These are phyloP conservation scores for Eleutherodactylus coqui DNA, from an alignment of 2,797 vertebrate species.

Conservation along the genomic window DNA sequence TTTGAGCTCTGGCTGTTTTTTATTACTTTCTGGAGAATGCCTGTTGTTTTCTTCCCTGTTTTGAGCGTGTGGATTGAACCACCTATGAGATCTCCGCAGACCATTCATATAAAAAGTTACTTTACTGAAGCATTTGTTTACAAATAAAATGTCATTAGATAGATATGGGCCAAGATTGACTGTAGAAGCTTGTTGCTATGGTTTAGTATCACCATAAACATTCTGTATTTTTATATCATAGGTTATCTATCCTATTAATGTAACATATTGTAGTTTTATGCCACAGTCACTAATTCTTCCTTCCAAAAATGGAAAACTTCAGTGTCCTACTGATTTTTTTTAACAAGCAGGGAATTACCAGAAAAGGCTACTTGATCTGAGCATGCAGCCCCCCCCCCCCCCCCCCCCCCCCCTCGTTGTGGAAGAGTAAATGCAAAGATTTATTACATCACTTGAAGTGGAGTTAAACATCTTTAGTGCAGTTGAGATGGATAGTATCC, in stretches of 20 bases:
- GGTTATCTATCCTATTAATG: too few species aligned
- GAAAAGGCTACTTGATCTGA: constrained; percentile 1
- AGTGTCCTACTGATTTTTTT: too few species aligned
- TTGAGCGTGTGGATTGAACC: neutral
- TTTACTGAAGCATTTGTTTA: neutral
- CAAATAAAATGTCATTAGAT: neutral
- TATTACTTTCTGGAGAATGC: neutral
- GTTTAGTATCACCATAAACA: too few species aligned
- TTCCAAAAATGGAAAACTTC: too few species aligned
- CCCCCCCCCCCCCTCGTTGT: neutral
- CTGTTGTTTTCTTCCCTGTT: neutral
- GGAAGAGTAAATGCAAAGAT: constrained; percentile 10
- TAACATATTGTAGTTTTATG: too few species aligned
- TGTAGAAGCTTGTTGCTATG: neutral
- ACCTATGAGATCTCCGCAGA: neutral
- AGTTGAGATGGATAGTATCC: constrained; percentile 39
- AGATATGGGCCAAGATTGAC: neutral
- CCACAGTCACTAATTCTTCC: too few species aligned
- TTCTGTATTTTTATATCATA: too few species aligned
- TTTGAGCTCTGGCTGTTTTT: neutral
- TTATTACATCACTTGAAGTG: constrained; percentile 33
- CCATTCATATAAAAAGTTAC: neutral
- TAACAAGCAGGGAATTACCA: neutral
- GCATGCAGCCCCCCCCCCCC: neutral
- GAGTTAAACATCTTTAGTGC: constrained; percentile 58